A percentile compares a stretch with the other conserved stretches of the same genome.
Conservation (phyloP, 2,888 invertebrate genomes). For the Venusia cambrica region DNA sequence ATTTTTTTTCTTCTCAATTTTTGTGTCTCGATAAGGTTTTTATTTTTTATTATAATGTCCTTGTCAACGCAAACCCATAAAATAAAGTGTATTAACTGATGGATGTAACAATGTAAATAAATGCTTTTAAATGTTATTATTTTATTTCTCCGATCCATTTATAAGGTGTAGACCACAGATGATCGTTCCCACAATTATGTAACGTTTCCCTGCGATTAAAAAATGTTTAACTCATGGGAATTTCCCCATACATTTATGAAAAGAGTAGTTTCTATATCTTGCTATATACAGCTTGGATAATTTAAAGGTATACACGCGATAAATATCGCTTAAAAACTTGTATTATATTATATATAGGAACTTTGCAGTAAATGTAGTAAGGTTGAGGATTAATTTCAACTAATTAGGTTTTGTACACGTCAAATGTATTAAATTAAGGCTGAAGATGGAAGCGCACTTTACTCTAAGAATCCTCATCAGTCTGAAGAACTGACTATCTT, state of each 20-base stretch:
- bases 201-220: slow-evolving; percentile 18
- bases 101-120: slow-evolving; percentile 11
- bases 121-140: slow-evolving; percentile 15
- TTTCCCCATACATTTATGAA: slow-evolving; percentile 9
- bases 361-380: too few species aligned
- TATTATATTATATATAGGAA: too few species aligned
- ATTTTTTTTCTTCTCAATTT: too few species aligned
- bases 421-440: too few species aligned
- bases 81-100: slow-evolving; percentile 5
- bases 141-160: slow-evolving; percentile 7
- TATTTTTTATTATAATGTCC: not conserved
- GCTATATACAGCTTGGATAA: slow-evolving; percentile 7
- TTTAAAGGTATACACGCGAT: too few species aligned
- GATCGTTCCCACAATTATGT: slow-evolving; percentile 29
- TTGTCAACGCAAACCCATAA: slow-evolving; percentile 3
- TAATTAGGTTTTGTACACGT: too few species aligned
- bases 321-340: too few species aligned
- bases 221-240: slow-evolving; percentile 20
- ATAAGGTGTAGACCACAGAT: slow-evolving; percentile 19
- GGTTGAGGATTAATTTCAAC: too few species aligned
- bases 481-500: too few species aligned
- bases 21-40: too few species aligned
- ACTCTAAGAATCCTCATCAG: too few species aligned
- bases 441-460: too few species aligned
- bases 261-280: slow-evolving; percentile 7